Evolutionary conservation across 2,113 vertebrate species (phyloP).

Genomic region (Opisthocomus hoazin): DNA sequence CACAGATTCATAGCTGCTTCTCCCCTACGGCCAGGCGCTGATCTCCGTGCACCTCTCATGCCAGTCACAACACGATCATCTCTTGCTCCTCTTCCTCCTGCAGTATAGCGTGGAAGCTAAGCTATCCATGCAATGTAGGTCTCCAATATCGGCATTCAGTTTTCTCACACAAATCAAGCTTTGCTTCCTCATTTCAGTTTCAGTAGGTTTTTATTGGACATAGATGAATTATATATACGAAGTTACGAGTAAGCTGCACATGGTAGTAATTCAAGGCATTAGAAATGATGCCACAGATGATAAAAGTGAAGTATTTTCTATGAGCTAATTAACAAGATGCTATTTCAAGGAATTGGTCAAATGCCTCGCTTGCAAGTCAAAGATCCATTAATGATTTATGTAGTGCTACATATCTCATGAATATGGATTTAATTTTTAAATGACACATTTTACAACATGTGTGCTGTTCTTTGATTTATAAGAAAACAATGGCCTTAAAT

Average conservation of each 20-base stretch:
- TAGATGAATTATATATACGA: background rate
- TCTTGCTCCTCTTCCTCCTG: background rate
- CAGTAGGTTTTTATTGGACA: background rate
- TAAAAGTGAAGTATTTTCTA: background rate
- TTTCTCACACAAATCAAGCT: background rate
- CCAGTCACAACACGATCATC: fast-evolving
- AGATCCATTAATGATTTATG: background rate
- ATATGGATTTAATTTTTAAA: constrained; percentile 1
- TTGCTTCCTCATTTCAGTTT: background rate
- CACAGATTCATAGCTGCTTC: background rate
- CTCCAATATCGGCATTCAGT: background rate
- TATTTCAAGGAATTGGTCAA: background rate
- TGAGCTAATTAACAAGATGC: background rate
- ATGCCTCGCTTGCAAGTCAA: background rate
- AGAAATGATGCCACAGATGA: background rate
- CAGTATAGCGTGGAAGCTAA: background rate
- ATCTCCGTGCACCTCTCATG: fast-evolving
- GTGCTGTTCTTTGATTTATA: background rate
- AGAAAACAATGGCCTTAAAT: background rate
- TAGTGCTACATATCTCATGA: background rate
- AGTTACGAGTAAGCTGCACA: background rate
- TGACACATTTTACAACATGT: background rate
- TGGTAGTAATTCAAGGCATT: background rate
- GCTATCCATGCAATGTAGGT: background rate
- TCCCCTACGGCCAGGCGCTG: background rate